Evolutionary conservation across 2,888 invertebrate genomes (phyloP).

Genomic region (Cylloceria caligata): DNA sequence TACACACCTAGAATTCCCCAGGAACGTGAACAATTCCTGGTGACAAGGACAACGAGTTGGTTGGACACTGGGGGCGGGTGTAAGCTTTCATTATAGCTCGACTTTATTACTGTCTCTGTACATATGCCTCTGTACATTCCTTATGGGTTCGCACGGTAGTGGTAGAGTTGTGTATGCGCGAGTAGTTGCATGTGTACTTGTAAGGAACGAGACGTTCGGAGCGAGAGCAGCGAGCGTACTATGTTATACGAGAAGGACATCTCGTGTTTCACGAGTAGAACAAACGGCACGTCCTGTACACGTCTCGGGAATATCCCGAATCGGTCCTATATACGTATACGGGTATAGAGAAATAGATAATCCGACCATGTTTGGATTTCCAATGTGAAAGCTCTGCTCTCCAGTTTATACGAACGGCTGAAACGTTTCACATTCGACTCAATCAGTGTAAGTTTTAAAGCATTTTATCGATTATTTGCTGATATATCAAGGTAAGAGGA

Average conservation of each 20-base stretch:
- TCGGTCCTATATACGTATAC: slow-evolving; percentile 59
- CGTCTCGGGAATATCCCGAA: slow-evolving; percentile 73
- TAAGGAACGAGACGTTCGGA: slow-evolving; percentile 22
- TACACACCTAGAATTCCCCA: slow-evolving; percentile 23
- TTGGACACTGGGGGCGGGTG: slow-evolving; percentile 52
- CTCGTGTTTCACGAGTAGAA: slow-evolving; percentile 79
- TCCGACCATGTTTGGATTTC: slow-evolving; percentile 75
- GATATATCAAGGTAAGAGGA: too few species aligned
- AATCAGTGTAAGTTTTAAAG: too few species aligned
- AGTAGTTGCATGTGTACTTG: not conserved
- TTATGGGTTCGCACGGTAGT: slow-evolving; percentile 26
- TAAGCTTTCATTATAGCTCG: slow-evolving; percentile 72
- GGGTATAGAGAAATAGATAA: slow-evolving; percentile 67
- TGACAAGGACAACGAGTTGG: slow-evolving; percentile 46
- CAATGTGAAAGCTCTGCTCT: slow-evolving; percentile 72
- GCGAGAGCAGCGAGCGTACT: slow-evolving; percentile 58
- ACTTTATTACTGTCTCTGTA: slow-evolving; percentile 66
- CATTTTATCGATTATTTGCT: too few species aligned
- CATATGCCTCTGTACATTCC: slow-evolving; percentile 20
- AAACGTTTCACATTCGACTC: not conserved
- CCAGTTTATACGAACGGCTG: not conserved
- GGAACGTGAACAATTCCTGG: slow-evolving; percentile 53
- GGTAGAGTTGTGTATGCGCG: slow-evolving; percentile 26
- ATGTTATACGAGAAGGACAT: slow-evolving; percentile 79
- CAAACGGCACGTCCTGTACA: slow-evolving; percentile 80